Base-by-base conservation (phyloP, 1,140 invertebrate genomes). In the Drosophila tsacasi region DNA sequence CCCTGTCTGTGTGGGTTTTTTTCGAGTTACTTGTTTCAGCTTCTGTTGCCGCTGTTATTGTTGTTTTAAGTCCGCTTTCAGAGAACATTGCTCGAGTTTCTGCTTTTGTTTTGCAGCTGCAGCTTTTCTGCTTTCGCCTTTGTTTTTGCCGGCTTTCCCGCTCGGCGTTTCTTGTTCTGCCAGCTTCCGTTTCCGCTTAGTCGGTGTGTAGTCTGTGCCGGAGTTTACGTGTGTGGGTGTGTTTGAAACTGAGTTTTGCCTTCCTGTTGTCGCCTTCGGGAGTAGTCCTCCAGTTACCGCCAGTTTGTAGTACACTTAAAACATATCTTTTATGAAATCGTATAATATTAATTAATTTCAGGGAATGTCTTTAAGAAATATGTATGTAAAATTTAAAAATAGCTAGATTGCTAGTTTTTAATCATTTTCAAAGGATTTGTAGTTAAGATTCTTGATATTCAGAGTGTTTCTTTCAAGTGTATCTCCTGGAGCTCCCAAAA, bases 111-210 rank as follows among this genome's bases (percentile, higher is more conserved):
- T 77, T 58, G 72, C 82, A 77, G 80, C 62, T 89, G 83, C 75
- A 86, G 83, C 79, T 68, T 54, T 69, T 69, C 63, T 73, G 83
- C 55, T 71, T 85, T 66, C 63, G 39, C 62, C 54, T 69, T 87
- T 86, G 83, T 87, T 87, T 87, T 87, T 67, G 62, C 66, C 69
- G 64, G 54, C 39, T 69, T 57, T 79, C 61, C 49, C 66, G 74
- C 72, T 55, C 57, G 60, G 21, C 71, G 66, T 37, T 72, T 44
- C 65, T 54, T 81, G 82, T 74, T 84, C 39, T 65, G 67, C 54
- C 83, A 78, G 76, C 83, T 87, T 89, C 83, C 83, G 84, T 83
- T 87, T 89, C 84, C 80, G 80, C 61, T 65, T 44, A 55, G 37
- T 64, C 64, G 74, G 50, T 50, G 39, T 50, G 35, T 57, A 40